Evolutionary conservation across 1,140 invertebrate species (phyloP).

Genomic region (Drosophila nigrodunni): DNA sequence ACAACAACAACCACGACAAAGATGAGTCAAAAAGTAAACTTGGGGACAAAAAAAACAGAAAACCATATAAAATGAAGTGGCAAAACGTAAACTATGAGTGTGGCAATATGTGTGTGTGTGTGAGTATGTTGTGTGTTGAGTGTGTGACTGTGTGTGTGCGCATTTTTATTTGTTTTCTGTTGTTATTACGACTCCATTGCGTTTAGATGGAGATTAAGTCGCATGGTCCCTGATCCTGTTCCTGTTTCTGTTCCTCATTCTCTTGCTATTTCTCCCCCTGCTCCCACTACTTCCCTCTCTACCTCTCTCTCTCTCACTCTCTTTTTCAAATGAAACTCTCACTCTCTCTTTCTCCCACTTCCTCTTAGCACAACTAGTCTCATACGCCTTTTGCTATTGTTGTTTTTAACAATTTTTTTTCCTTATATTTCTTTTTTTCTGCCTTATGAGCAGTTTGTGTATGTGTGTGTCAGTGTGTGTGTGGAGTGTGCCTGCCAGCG

Average conservation of each 20-base stretch:
- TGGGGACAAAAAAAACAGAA: background rate
- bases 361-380: conserved; percentile 22
- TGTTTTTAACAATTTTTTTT: conserved; percentile 57
- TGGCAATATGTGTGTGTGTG: conserved; percentile 34
- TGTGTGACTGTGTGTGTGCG: conserved; percentile 25
- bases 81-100: conserved; percentile 78
- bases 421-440: conserved; percentile 27
- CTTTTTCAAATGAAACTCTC: conserved; percentile 1
- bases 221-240: conserved; percentile 25
- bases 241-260: background rate
- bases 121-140: conserved; percentile 42
- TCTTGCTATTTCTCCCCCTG: background rate
- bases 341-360: background rate
- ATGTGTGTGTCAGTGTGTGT: conserved; percentile 20
- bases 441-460: conserved; percentile 78
- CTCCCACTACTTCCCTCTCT: too few relatives aligned
- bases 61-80: conserved; percentile 77
- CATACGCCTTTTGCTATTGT: conserved; percentile 49
- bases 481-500: conserved; percentile 38
- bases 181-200: conserved; percentile 83
- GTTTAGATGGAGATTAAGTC: conserved; percentile 83
- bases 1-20: conserved; percentile 25
- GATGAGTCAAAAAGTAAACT: conserved; percentile 54
- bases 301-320: conserved; percentile 3
- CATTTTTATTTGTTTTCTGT: conserved; percentile 79